These are phyloP conservation scores for Hypsopygia costalis DNA, from an alignment of 2,888 invertebrate species.

Conservation along the genomic window DNA sequence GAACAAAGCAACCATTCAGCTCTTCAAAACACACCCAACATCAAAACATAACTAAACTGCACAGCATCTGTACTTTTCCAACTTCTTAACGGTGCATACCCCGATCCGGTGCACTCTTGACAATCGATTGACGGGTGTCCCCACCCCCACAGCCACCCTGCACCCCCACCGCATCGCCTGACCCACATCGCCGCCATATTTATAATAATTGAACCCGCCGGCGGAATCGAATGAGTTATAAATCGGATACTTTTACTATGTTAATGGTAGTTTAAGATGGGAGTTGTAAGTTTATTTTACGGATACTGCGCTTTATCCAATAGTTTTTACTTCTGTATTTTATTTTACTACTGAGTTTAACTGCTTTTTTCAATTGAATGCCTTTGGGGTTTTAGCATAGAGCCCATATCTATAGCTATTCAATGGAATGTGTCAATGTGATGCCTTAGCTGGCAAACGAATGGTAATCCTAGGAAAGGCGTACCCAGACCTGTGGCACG, in stretches of 20 bases:
- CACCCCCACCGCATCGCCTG: conserved; percentile 36
- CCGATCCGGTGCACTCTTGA: conserved; percentile 68
- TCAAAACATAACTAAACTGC: too few relatives aligned
- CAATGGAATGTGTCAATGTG: too few relatives aligned
- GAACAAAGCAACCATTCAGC: too few relatives aligned
- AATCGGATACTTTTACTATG: conserved; percentile 30
- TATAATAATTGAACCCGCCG: conserved; percentile 72
- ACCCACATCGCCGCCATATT: conserved; percentile 76
- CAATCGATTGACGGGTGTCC: conserved; percentile 81
- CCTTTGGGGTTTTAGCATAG: too few relatives aligned
- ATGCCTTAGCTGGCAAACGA: too few relatives aligned
- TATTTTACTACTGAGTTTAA: background rate
- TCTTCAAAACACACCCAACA: too few relatives aligned
- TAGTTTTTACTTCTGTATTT: background rate
- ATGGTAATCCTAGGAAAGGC: too few relatives aligned
- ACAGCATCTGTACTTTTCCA: conserved; percentile 6
- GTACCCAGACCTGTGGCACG: too few relatives aligned
- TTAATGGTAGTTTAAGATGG: conserved; percentile 9
- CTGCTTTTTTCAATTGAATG: too few relatives aligned
- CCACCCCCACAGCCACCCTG: conserved; percentile 25
- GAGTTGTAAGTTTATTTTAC: background rate
- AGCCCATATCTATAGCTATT: too few relatives aligned
- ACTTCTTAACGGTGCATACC: conserved; percentile 12
- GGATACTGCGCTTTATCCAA: background rate
- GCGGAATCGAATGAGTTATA: conserved; percentile 25